Evolutionary conservation across 2,888 invertebrate species (phyloP), one percentile per base, ranked within the genome.

Genomic region (Physocephala rufipes): DNA sequence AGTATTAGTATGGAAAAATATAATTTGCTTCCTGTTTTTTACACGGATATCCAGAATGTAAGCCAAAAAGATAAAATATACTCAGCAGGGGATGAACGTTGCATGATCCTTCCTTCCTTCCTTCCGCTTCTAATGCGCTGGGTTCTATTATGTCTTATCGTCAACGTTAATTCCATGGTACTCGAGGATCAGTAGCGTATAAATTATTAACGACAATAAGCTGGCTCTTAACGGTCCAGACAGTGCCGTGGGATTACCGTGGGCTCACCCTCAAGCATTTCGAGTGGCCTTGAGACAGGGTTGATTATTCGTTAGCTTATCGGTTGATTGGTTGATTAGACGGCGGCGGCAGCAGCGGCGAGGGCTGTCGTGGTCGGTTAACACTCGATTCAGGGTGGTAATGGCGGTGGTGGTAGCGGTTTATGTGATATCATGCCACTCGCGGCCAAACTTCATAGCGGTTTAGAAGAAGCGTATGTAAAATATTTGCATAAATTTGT

Each of bases 401-500:
- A 43, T 30, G 66, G 2, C 2, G 66, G n/a, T n/a, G 21, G 16
- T 16, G 28, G 36, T 21, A 36, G 53, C 36, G 72, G 15, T 49
- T 12, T n/a, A 49, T n/a, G 49, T 19, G 49, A 21, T 24, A 24
- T 24, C 26, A 5, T 26, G 15, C 19, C 19, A 24, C 26, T 55
- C 26, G 24, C 16, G n/a, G 5, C 16, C 26, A n/a, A 16, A 19
- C 62, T 13, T 13, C 16, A 26, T 9, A 1, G 7, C 43, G 26
- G 24, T 21, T 16, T 21, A n/a, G 21, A 53, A 53, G 47, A 51
- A 43, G 58, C 53, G 55, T 15, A n/a, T 58, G 43, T 53, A 64
- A 79, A 81, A 81, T 79, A 83, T 83, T 82, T 82, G 81, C 83
- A 83, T 83, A 83, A 82, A 82, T 82, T 82, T 82, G 82, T 82